Evolutionary conservation across 1,140 invertebrate species (phyloP).

Genomic region (Galleria mellonella): DNA sequence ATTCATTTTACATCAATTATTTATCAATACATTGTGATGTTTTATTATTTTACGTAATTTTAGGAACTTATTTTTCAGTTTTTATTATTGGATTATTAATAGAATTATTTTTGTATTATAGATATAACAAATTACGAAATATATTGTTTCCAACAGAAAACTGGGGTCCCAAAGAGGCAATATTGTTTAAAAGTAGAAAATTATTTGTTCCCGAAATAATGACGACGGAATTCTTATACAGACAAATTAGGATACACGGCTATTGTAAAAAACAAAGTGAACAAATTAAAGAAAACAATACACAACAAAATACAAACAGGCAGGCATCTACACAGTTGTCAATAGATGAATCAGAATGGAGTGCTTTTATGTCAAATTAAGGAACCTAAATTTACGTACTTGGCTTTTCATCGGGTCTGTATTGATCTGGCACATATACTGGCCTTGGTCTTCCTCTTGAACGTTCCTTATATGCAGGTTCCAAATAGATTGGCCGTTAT

Average conservation of each 20-base stretch:
- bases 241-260: conserved; percentile 49
- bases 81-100: conserved; percentile 24
- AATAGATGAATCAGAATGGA: conserved; percentile 35
- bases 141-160: conserved; percentile 24
- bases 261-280: conserved; percentile 7
- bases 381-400: conserved; percentile 65
- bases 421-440: conserved; percentile 89
- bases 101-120: conserved; percentile 28
- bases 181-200: conserved; percentile 49
- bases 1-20: conserved; percentile 23
- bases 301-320: conserved; percentile 6
- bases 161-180: conserved; percentile 48
- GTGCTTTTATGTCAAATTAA: conserved; percentile 39
- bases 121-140: conserved; percentile 11
- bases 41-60: conserved; percentile 28
- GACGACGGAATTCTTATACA: conserved; percentile 62
- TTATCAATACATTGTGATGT: conserved; percentile 23
- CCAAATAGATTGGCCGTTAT: conserved; percentile 87
- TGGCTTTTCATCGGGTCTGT: conserved; percentile 90
- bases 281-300: conserved; percentile 11
- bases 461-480: conserved; percentile 89
- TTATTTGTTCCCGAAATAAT: conserved; percentile 67
- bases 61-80: conserved; percentile 34
- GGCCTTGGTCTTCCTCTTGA: conserved; percentile 86
- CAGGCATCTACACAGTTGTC: conserved; percentile 7